These are phyloP conservation scores for Melinaea menophilus DNA, from an alignment of 2,888 invertebrate species.

Conservation along the genomic window DNA sequence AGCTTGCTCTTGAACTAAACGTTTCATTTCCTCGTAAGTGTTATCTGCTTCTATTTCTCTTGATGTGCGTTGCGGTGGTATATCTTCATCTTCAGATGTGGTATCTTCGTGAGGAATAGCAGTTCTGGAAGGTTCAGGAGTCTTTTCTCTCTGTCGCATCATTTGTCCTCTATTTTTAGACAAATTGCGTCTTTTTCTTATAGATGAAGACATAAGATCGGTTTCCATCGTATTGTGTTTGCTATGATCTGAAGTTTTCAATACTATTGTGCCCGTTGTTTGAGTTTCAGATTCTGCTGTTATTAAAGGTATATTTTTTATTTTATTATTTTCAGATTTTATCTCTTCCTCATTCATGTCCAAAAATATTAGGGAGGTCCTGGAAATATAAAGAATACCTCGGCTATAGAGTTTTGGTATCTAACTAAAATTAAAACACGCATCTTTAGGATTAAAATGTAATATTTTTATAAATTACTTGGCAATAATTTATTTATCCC, in stretches of 20 bases:
- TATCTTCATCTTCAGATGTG: slow-evolving; percentile 76
- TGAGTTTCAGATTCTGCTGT: slow-evolving; percentile 61
- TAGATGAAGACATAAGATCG: slow-evolving; percentile 66
- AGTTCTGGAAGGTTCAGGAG: slow-evolving; percentile 70
- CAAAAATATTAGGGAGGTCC: slow-evolving; percentile 33
- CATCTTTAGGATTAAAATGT: slow-evolving; percentile 5
- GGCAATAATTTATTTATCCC: slow-evolving; percentile 50
- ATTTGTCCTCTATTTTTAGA: slow-evolving; percentile 76
- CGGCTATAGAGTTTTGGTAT: slow-evolving; percentile 15
- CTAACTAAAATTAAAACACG: slow-evolving; percentile 13
- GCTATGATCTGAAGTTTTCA: slow-evolving; percentile 46
- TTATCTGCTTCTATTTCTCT: slow-evolving; percentile 72
- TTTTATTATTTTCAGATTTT: slow-evolving; percentile 40
- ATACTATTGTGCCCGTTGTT: slow-evolving; percentile 49
- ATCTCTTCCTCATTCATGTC: slow-evolving; percentile 59
- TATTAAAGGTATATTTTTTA: slow-evolving; percentile 53
- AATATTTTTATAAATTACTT: slow-evolving; percentile 37
- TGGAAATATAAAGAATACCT: slow-evolving; percentile 49
- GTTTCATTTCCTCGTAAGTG: slow-evolving; percentile 72
- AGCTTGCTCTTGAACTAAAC: slow-evolving; percentile 62
- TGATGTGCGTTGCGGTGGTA: slow-evolving; percentile 49
- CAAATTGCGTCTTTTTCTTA: slow-evolving; percentile 80
- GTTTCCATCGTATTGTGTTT: slow-evolving; percentile 54
- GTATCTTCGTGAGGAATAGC: slow-evolving; percentile 78
- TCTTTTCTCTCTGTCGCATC: slow-evolving; percentile 70